Conservation (phyloP, 1,140 invertebrate species). For the Neodiprion pinetum region DNA sequence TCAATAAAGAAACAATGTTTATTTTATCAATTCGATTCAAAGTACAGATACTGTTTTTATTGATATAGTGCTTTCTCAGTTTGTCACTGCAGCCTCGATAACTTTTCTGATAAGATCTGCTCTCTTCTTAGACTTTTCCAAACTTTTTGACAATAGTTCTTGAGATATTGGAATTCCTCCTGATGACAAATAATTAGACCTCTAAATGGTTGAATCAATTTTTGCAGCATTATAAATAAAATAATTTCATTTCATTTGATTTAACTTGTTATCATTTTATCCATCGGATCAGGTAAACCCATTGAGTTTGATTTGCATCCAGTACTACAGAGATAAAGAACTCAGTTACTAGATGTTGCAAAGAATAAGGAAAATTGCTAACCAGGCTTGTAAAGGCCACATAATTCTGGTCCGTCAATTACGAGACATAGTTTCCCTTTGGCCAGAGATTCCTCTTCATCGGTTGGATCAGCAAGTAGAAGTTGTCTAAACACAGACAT, state of each 20-base stretch:
- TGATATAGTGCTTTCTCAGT: not conserved
- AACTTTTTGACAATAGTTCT: conserved; percentile 48
- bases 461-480: conserved; percentile 65
- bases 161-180: conserved; percentile 57
- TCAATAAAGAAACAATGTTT: too few relatives aligned
- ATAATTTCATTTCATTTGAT: too few relatives aligned
- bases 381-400: conserved; percentile 60
- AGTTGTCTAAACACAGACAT: conserved; percentile 55
- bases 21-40: too few relatives aligned
- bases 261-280: too few relatives aligned
- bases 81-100: conserved; percentile 47
- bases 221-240: too few relatives aligned
- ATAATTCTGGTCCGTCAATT: conserved; percentile 51
- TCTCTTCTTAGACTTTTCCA: conserved; percentile 50
- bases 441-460: conserved; percentile 66
- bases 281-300: too few relatives aligned
- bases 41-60: too few relatives aligned
- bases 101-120: conserved; percentile 51
- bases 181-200: conserved; percentile 33
- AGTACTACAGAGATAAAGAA: too few relatives aligned
- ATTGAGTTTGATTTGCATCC: too few relatives aligned
- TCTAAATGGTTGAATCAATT: conserved; percentile 17
- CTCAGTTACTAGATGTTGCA: too few relatives aligned
- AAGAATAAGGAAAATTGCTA: conserved; percentile 13
- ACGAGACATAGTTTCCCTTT: conserved; percentile 48